phyloP scores from a whole-genome alignment of 2,113 vertebrate genomes.

The Notothenia coriiceps region DNA sequence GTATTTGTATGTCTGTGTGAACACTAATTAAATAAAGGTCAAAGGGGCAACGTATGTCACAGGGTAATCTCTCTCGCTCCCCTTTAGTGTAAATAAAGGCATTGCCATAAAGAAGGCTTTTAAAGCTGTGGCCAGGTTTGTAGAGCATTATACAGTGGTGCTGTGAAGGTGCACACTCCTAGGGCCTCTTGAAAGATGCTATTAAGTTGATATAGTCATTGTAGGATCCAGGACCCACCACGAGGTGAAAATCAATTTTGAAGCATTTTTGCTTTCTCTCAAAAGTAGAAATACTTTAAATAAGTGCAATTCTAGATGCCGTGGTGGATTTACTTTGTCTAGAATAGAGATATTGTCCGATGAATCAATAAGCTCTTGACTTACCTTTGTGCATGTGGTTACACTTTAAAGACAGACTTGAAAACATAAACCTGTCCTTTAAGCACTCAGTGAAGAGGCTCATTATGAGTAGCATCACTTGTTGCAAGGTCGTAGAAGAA shows the following conservation, averaged over 20 bases:
- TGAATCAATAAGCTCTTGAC: too few relatives aligned
- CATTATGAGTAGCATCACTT: too few relatives aligned
- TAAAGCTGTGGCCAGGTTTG: background rate
- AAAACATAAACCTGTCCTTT: background rate
- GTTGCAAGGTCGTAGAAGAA: background rate
- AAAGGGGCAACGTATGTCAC: conserved; percentile 2
- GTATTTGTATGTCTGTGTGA: conserved; percentile 7
- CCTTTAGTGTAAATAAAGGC: background rate
- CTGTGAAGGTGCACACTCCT: background rate
- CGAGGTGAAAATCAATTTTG: background rate
- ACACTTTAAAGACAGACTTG: background rate
- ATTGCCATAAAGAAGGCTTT: background rate
- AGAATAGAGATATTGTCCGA: background rate
- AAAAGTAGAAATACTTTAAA: background rate
- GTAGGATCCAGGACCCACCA: background rate
- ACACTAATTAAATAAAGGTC: conserved; percentile 2
- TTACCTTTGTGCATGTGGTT: too few relatives aligned
- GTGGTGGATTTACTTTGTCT: background rate
- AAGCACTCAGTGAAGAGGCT: background rate
- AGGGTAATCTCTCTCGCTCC: background rate
- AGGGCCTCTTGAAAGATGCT: background rate
- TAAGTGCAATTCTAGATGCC: background rate
- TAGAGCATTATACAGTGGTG: background rate
- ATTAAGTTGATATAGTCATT: background rate
- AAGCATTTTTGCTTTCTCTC: background rate